Evolutionary conservation across 2,113 vertebrate species (phyloP), one percentile per base, ranked within the genome.

Genomic region (Ascaphus truei): DNA sequence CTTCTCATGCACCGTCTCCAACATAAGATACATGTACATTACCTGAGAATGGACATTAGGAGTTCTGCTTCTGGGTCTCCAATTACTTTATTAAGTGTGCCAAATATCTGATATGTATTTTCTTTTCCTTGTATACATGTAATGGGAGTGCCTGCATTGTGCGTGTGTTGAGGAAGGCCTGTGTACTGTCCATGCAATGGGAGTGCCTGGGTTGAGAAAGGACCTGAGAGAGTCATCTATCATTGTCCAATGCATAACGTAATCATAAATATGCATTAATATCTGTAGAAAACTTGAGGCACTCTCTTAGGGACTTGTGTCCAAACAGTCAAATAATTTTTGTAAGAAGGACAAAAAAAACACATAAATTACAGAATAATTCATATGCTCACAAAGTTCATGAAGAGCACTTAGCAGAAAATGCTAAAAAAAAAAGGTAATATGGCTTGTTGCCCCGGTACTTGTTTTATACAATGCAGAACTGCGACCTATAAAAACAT

Each of bases 261-360:
- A 41, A 52, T 41, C 45, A 71, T 61, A 31, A 71, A 50, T 41
- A 29, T 52, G 43, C 29, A 59, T 68, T 26, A 45, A 29, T 37
- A 68, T 56, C 65, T 58, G 27, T 15, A 36, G 30, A 47, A 48
- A 36, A 69, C 26, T 37, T 61, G 31, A 60, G 56, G 39, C 15
- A n/a, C 67, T 61, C 57, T 52, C 57, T 36, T 20, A 26, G 67
- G 67, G 67, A 71, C 30, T 41, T 52, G 67, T 33, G 3, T 22
- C 5, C 12, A 45, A 68, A 30, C 29, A 20, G 22, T 43, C 11
- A 37, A 27, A 56, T 60, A 50, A 55, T 66, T 66, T 66, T 66
- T 55, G 29, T 66, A 41, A 68, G 26, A 18, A 25, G 48, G 39
- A 47, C 39, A 29, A 29, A 50, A 39, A 39, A 60, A 41, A 3